phyloP scores from a whole-genome alignment of 2,797 vertebrate genomes.

The Apogon talboti region DNA sequence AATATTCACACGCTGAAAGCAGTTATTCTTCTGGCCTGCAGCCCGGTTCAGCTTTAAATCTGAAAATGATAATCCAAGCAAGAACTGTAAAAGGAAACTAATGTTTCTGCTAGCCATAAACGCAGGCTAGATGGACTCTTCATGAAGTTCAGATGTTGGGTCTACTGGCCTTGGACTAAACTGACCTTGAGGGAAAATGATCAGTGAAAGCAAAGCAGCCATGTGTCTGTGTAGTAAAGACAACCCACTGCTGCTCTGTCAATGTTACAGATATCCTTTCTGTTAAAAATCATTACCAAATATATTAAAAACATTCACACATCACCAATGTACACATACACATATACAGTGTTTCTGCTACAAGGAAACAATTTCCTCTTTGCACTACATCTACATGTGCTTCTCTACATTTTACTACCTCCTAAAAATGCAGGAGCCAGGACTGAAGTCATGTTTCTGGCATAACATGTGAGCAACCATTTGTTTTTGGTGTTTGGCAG shows the following conservation, averaged over 20 bases:
- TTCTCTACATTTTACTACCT: constrained; percentile 68
- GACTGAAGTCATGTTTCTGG: constrained; percentile 80
- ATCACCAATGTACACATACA: constrained; percentile 9
- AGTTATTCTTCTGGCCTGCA: constrained; percentile 62
- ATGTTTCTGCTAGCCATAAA: constrained; percentile 67
- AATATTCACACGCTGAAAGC: constrained; percentile 68
- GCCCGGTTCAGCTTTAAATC: constrained; percentile 63
- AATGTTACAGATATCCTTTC: constrained; percentile 1
- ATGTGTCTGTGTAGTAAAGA: constrained; percentile 1
- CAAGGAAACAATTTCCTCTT: constrained; percentile 70
- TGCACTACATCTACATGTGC: constrained; percentile 54
- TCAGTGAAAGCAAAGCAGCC: constrained; percentile 41
- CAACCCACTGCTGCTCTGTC: constrained; percentile 6
- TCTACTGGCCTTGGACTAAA: constrained; percentile 54
- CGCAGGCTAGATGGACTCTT: constrained; percentile 48
- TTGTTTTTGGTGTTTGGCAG: constrained; percentile 74
- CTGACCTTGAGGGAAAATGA: constrained; percentile 63
- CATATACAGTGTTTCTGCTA: constrained; percentile 51
- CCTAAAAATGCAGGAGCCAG: constrained; percentile 68
- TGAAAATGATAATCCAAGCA: constrained; percentile 62
- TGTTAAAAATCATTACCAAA: constrained; percentile 40
- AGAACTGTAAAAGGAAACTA: constrained; percentile 66
- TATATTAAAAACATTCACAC: constrained; percentile 17
- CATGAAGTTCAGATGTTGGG: constrained; percentile 68
- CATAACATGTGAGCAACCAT: constrained; percentile 64